Evolutionary conservation across 1,140 invertebrate species (phyloP).

Genomic region (Drosophila mojavensis): DNA sequence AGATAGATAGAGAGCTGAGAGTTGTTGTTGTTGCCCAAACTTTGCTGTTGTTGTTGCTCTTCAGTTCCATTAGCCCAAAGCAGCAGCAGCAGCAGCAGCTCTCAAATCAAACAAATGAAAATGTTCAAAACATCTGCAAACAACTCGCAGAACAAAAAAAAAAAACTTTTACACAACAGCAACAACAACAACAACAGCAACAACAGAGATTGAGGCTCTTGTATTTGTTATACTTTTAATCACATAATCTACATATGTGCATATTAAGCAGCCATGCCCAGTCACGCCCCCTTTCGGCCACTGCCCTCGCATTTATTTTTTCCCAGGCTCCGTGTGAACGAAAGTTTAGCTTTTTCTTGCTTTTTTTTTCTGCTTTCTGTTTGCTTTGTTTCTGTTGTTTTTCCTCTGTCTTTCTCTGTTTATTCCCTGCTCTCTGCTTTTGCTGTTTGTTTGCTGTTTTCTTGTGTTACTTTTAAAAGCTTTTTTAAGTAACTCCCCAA

Average conservation of each 20-base stretch:
- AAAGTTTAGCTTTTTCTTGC: conserved; percentile 28
- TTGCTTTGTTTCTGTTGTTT: background rate
- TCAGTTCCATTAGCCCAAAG: conserved; percentile 3
- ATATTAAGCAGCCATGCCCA: conserved; percentile 63
- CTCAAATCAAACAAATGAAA: conserved; percentile 43
- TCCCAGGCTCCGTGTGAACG: conserved; percentile 1
- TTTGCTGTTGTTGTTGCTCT: background rate
- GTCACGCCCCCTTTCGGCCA: background rate
- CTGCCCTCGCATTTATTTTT: background rate
- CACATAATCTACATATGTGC: conserved; percentile 79
- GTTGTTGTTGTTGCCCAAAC: conserved; percentile 13
- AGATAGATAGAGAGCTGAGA: background rate
- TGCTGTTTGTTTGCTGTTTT: conserved; percentile 5
- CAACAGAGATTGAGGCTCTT: conserved; percentile 5
- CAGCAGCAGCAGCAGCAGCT: conserved; percentile 10
- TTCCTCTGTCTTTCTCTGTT: background rate
- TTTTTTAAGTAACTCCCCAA: conserved; percentile 78
- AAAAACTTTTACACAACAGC: conserved; percentile 34
- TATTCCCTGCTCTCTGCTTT: background rate
- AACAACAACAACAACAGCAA: conserved; percentile 27
- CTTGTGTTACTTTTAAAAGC: conserved; percentile 74
- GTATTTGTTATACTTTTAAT: conserved; percentile 64
- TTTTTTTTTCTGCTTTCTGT: no score
- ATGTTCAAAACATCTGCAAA: conserved; percentile 21
- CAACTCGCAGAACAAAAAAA: conserved; percentile 13